Base-by-base conservation (phyloP, 1,140 invertebrate genomes). In the Meloidogyne floridensis region DNA sequence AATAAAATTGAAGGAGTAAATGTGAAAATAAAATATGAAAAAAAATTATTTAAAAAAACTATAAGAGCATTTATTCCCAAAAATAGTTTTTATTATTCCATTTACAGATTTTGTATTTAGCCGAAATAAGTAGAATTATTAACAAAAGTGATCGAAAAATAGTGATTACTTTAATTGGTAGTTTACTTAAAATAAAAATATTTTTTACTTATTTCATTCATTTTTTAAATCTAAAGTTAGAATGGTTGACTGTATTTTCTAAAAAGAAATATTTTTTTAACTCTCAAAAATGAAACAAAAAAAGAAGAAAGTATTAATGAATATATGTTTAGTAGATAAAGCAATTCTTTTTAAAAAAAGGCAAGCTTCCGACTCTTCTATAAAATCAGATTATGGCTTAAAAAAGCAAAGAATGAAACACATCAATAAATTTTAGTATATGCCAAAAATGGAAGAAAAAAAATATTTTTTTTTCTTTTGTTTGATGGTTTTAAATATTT, bases 351-450 rank as follows among this genome's bases (percentile, higher is more conserved):
- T 15, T 59, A 15, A 4, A 59, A 59, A 59, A 59, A 59, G 13
- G 11, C 11, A 65, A n/a, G n/a, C n/a, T 65, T 65, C 59, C 59
- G 15, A 65, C 56, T 59, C 56, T 15, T 65, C 4, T 65, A n/a
- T 65, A 65, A 65, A 65, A 65, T 65, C 10, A n/a, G 59, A 65
- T 65, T 65, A 65, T 65, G 10, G 10, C 59, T 11, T 65, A n/a
- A 65, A 65, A 65, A 65, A 65, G 59, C 15, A 65, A 18, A 65
- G 59, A 65, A 65, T 15, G n/a, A 65, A 65, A 65, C 7, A 65
- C 59, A n/a, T n/a, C 59, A 65, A 65, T n/a, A 65, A 65, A 47
- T 47, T 47, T 47, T 65, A 65, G n/a, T n/a, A 65, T 65, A 65
- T 65, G 15, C 59, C n/a, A 65, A 65, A 65, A n/a, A 65, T n/a